These are phyloP conservation scores for Vicugna pacos DNA, from an alignment of 2,113 vertebrate genomes.

Conservation along the genomic window DNA sequence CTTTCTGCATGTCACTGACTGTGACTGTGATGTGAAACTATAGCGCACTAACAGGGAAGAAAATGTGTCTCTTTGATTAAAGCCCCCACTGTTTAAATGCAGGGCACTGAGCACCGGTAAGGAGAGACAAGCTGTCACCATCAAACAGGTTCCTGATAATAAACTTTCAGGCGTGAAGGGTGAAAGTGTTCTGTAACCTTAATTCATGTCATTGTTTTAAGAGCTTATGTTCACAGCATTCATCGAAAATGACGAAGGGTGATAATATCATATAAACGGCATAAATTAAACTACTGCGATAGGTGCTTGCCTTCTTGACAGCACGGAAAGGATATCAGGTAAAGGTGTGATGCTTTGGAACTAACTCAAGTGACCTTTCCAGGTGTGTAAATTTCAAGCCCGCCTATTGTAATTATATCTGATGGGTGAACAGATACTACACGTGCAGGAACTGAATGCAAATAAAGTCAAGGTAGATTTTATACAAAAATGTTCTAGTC, in stretches of 20 bases:
- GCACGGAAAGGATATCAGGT: neutral
- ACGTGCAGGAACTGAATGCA: neutral
- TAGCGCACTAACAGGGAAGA: neutral
- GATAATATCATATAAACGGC: constrained; percentile 18
- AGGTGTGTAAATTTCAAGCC: constrained; percentile 56
- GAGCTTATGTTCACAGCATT: neutral
- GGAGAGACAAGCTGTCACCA: neutral
- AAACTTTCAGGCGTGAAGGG: neutral
- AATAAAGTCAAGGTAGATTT: neutral
- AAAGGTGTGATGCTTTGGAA: constrained; percentile 38
- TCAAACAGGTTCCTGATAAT: neutral
- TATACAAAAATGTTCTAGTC: constrained; percentile 29
- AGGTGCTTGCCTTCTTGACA: constrained; percentile 39
- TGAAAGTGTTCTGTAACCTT: neutral
- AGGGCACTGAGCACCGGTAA: neutral
- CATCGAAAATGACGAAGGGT: constrained; percentile 10
- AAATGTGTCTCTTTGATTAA: constrained; percentile 52
- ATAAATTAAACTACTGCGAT: constrained; percentile 19
- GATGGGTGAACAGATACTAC: constrained; percentile 23
- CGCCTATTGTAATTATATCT: constrained; percentile 58
- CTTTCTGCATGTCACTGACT: neutral
- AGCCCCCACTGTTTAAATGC: neutral
- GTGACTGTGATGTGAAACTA: constrained; percentile 6
- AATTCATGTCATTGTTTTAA: constrained; percentile 20
- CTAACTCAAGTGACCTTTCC: neutral